These are phyloP conservation scores for Nylanderia fulva DNA, from an alignment of 1,140 invertebrate genomes.

Conservation along the genomic window DNA sequence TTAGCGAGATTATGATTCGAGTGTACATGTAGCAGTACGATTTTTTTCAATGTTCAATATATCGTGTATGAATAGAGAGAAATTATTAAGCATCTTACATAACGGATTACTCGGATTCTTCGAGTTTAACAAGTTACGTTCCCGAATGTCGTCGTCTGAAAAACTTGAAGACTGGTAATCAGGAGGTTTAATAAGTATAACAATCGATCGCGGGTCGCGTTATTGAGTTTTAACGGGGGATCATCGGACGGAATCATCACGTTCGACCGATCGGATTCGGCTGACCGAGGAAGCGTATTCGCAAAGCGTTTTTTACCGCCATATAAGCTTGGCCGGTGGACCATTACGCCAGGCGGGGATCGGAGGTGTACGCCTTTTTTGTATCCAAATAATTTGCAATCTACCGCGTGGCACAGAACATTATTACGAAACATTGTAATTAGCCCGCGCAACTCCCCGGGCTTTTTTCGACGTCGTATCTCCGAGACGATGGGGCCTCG, in stretches of 20 bases:
- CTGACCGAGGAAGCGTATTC: slow-evolving; percentile 38
- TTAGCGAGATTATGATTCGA: neutral
- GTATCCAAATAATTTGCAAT: slow-evolving; percentile 64
- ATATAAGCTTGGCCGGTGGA: slow-evolving; percentile 40
- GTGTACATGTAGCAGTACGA: neutral
- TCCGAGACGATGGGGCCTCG: slow-evolving; percentile 35
- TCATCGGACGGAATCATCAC: slow-evolving; percentile 46
- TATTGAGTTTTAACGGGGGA: slow-evolving; percentile 54
- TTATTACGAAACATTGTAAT: slow-evolving; percentile 66
- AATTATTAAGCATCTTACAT: neutral
- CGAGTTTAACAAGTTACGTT: neutral
- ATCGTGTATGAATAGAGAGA: neutral
- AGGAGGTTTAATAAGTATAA: slow-evolving; percentile 28
- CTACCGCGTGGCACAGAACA: slow-evolving; percentile 60
- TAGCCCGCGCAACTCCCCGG: slow-evolving; percentile 61
- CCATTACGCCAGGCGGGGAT: slow-evolving; percentile 49
- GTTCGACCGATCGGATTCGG: slow-evolving; percentile 45
- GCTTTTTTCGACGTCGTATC: slow-evolving; percentile 59
- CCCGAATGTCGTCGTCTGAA: neutral
- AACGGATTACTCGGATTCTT: neutral
- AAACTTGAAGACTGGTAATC: neutral
- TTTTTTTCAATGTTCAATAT: neutral
- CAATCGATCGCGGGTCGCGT: slow-evolving; percentile 23
- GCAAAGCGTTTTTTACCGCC: slow-evolving; percentile 56
- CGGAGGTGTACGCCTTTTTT: slow-evolving; percentile 54